Base-by-base conservation (phyloP, 2,797 vertebrate species). In the Pseudochaenichthys georgianus region DNA sequence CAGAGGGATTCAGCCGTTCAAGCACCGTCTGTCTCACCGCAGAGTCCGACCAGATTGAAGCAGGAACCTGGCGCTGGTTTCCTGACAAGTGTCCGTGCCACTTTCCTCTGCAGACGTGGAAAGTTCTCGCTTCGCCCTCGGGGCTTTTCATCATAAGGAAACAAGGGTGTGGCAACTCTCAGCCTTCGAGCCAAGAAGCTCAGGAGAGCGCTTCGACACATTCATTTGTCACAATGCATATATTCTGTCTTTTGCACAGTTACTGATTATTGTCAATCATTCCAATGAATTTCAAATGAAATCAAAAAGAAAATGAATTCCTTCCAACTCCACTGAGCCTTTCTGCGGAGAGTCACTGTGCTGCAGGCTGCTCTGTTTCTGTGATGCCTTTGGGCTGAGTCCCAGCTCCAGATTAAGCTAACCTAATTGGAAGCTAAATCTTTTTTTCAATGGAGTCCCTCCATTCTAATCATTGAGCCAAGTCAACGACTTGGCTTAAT, bases 91-190 rank as follows among this genome's bases (percentile, higher is more conserved):
- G 92, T 93, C 92, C 75, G 5, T 86, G 88, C 84, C 82, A 81
- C 87, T 93, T 93, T 92, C 80, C 91, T 89, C 81, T 80, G 78
- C 84, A 91, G 91, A 92, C 89, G 63, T 85, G 88, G 89, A 92
- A 90, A 88, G 82, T 75, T 45, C 81, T 87, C 65, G 21, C 58
- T 79, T 58, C 77, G 83, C 78, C 83, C 69, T 76, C 41, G 23
- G 81, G 87, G 75, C 79, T 87, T 89, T 91, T 92, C 86, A 77
- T 85, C 64, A 16, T 70, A 60, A 87, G 84, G 88, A 89, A 91
- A 87, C 81, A 87, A 84, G 89, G 91, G 88, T 88, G 92, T 91
- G 90, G 86, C 66, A 21, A 52, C 87, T 69, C 68, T 54, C 43
- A 64, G 82, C 81, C 80, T 79, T 52, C 78, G 62, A 78, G 82